phyloP scores from a whole-genome alignment of 2,888 invertebrate species.

The Campopleginae sp. region DNA sequence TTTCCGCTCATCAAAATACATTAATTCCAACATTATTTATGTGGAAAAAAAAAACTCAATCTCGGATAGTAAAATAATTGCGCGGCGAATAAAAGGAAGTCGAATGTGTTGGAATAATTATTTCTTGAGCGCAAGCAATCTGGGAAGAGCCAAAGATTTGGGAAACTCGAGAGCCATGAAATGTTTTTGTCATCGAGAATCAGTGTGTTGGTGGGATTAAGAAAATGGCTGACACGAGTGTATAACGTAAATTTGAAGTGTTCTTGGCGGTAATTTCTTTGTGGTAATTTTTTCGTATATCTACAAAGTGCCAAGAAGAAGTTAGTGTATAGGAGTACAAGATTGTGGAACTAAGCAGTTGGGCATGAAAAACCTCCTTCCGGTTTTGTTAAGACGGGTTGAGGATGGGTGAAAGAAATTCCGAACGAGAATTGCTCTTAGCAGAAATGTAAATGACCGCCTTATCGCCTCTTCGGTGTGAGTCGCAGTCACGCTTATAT shows the following conservation, averaged over 20 bases:
- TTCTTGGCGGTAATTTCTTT: slow-evolving; percentile 14
- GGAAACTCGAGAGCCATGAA: neutral
- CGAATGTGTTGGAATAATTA: neutral
- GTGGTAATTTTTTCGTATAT: slow-evolving; percentile 40
- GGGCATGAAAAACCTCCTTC: slow-evolving; percentile 64
- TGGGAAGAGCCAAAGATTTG: neutral
- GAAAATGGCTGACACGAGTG: slow-evolving; percentile 24
- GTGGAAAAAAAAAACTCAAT: no score
- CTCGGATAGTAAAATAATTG: no score
- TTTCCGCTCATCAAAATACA: neutral
- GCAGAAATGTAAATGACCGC: slow-evolving; percentile 79
- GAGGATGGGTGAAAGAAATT: slow-evolving; percentile 38
- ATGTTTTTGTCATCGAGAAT: slow-evolving; percentile 16
- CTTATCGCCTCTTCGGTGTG: slow-evolving; percentile 74
- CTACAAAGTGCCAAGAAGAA: slow-evolving; percentile 29
- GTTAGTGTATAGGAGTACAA: slow-evolving; percentile 9
- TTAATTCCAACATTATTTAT: neutral
- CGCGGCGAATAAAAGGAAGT: no score
- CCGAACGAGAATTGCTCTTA: slow-evolving; percentile 77
- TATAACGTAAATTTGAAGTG: slow-evolving; percentile 10
- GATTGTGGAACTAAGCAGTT: slow-evolving; percentile 47
- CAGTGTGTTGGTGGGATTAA: slow-evolving; percentile 15
- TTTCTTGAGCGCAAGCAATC: neutral
- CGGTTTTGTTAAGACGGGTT: slow-evolving; percentile 72
- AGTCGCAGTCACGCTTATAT: slow-evolving; percentile 64